Evolutionary conservation across 2,888 invertebrate genomes (phyloP), one percentile per base, ranked within the genome.

Genomic region (Cephonodes hylas): DNA sequence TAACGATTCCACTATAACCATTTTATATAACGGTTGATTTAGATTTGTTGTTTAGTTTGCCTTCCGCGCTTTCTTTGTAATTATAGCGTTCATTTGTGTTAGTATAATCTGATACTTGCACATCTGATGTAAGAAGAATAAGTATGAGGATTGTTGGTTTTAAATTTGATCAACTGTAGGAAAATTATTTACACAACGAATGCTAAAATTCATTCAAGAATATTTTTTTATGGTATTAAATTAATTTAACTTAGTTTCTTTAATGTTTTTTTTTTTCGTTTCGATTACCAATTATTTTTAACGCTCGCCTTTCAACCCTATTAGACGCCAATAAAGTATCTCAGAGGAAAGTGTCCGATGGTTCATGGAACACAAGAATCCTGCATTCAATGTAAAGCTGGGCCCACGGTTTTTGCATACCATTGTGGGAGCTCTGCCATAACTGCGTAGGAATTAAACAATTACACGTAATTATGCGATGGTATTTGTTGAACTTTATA

Each of bases 371-470:
- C 65, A 71, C 65, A 66, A 66, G 70, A 73, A 69, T 71, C 71
- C 70, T 69, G 61, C 65, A 74, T 76, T 75, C 67, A 68, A 74
- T 71, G 72, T 69, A 66, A 76, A 74, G 44, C 44, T 13, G 64
- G 70, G 67, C 76, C 71, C 80, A 81, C 79, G 79, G 67, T 76
- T 79, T 79, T 80, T 73, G 70, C 66, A 68, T 70, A 66, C 70
- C 74, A 81, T 80, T 81, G 77, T 77, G 64, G 58, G 53, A 48
- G 56, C 13, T 34, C 25, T 45, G 34, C 45, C 38, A 23, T 42
- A 58, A 22, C 58, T 58, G 58, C 7, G 15, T 13, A 38, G 27
- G 53, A 53, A 53, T 58, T 42, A 58, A 58, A 58, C 8, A 22
- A 58, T 42, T 23, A 42, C 42, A 42, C 25, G 27, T 59, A 59